These are phyloP conservation scores for Diloba caeruleocephala DNA, from an alignment of 2,888 invertebrate species.

Conservation along the genomic window DNA sequence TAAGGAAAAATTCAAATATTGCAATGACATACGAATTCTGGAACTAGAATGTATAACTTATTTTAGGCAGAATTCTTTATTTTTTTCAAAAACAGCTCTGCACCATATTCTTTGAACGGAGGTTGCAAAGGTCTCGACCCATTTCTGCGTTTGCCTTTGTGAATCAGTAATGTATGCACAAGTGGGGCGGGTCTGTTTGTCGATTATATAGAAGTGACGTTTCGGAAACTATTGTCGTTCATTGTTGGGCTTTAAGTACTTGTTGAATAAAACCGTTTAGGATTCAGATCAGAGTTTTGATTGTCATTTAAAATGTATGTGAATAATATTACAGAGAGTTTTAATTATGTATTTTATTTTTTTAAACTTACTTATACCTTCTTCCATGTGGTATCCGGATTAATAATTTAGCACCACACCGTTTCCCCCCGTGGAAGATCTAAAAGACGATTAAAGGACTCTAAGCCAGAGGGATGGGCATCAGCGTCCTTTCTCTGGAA, in stretches of 20 bases:
- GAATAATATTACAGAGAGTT: background rate
- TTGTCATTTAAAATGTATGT: conserved; percentile 7
- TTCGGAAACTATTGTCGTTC: conserved; percentile 39
- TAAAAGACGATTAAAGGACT: too few species aligned
- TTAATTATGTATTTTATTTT: background rate
- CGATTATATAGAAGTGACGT: conserved; percentile 41
- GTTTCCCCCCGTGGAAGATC: too few species aligned
- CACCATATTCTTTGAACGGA: conserved; percentile 46
- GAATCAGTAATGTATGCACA: conserved; percentile 54
- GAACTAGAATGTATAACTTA: too few species aligned
- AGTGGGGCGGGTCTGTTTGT: conserved; percentile 48
- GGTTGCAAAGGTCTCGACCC: conserved; percentile 29
- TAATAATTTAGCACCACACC: too few species aligned
- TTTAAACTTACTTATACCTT: too few species aligned
- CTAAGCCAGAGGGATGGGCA: too few species aligned
- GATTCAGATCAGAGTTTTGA: conserved; percentile 9
- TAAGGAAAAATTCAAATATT: too few species aligned
- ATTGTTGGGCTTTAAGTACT: conserved; percentile 34
- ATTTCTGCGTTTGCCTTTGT: conserved; percentile 46
- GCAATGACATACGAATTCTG: too few species aligned
- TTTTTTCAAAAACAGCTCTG: too few species aligned
- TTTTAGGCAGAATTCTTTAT: too few species aligned
- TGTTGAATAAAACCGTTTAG: conserved; percentile 24
- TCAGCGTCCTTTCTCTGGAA: too few species aligned
- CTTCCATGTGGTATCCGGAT: too few species aligned